Evolutionary conservation across 2,113 vertebrate species (phyloP), one percentile per base, ranked within the genome.

Genomic region (Hippocampus barbouri): DNA sequence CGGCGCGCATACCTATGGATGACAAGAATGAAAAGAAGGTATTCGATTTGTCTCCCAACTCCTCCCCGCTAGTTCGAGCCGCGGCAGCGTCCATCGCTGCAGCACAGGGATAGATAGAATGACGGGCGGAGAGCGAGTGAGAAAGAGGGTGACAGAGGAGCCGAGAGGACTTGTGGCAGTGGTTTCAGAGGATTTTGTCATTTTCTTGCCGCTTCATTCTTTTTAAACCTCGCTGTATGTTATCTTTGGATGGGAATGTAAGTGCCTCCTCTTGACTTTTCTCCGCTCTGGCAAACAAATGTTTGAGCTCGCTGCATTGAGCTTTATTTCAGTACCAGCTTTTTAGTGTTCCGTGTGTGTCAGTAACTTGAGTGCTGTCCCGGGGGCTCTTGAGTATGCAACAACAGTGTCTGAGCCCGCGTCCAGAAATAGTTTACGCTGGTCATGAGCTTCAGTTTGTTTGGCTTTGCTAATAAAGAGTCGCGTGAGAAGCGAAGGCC

Each of bases 21-120:
- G 95, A 95, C 87, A 96, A 94, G 91, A 95, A 91, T 86, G 95
- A 98, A 93, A 91, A 93, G 90, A 96, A 97, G 97, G 97, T 98
- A 97, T 93, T 93, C 83, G 9, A 83, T 83, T 83, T 83, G 79
- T 74, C 73, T 72, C 72, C 81, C 82, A 74, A 74, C 77, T 61
- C 66, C 74, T 69, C 75, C 65, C 34, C 73, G 76, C 71, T 66
- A 47, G 75, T 23, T 71, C 68, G 53, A 64, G 20, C 81, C 79
- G 75, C 85, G 87, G 86, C 89, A 79, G 87, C 79, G 83, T 68
- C 79, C 68, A 34, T 69, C 68, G 62, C 81, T 77, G 84, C 87
- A 77, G 84, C 83, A 40, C 77, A 56, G 76, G 68, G 71, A 84
- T 75, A 78, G 67, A 78, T 18, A 18, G 59, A 61, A 78, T 61